These are phyloP conservation scores for Mactromeris polynyma DNA, from an alignment of 2,888 invertebrate species.

Conservation along the genomic window DNA sequence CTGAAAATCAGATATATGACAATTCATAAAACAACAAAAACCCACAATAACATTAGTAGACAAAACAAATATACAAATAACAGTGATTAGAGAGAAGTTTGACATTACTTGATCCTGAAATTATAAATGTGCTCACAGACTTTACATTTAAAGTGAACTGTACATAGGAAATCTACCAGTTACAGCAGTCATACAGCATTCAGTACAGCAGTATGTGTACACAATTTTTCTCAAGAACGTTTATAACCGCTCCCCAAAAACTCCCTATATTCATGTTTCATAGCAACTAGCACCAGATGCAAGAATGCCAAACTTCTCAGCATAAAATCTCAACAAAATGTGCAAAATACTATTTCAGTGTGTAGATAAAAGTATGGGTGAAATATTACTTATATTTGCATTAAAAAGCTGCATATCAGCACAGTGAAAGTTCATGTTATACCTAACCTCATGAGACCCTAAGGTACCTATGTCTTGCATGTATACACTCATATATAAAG, in stretches of 20 bases:
- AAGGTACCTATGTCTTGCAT: background rate
- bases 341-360: slow-evolving; percentile 9
- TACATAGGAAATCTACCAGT: too few species aligned
- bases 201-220: background rate
- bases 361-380: background rate
- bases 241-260: background rate
- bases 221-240: background rate
- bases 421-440: background rate
- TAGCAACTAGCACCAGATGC: background rate
- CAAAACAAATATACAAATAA: background rate
- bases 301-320: background rate
- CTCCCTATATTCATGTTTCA: background rate
- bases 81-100: background rate
- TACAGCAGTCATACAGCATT: too few species aligned
- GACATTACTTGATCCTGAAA: background rate
- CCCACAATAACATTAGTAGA: background rate
- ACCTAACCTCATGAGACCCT: background rate
- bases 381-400: background rate
- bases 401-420: background rate
- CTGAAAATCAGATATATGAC: too few species aligned
- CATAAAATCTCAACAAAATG: background rate
- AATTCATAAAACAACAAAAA: background rate
- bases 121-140: background rate
- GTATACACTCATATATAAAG: background rate
- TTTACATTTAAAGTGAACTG: background rate